Conservation (phyloP, 2,888 invertebrate genomes). For the Xestia rhomboidea region DNA sequence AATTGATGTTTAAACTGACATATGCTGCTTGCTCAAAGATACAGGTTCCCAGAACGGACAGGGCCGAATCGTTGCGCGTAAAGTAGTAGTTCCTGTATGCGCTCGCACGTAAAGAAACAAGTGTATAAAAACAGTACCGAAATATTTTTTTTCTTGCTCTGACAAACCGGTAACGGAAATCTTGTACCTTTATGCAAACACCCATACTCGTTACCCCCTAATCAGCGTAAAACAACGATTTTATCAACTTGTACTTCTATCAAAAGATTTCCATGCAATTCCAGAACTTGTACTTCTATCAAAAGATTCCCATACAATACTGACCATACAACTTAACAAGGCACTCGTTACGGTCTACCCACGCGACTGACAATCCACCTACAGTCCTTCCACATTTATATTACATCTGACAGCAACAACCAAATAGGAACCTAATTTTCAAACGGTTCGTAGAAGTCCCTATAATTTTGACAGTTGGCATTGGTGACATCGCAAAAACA, state of each 20-base stretch:
- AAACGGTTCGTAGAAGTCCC: not conserved
- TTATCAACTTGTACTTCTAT: not conserved
- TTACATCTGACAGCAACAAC: constrained; percentile 1
- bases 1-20: not conserved
- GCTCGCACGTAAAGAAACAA: not conserved
- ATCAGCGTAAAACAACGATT: not conserved
- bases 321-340: constrained; percentile 3
- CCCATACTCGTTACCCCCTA: not conserved
- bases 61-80: not conserved
- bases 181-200: not conserved
- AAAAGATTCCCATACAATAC: not conserved
- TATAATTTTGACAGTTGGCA: not conserved
- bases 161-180: not conserved
- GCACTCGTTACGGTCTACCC: not conserved
- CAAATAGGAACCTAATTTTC: not conserved
- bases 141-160: not conserved
- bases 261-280: not conserved
- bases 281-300: not conserved
- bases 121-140: not conserved
- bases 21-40: not conserved
- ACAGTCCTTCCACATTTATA: not conserved
- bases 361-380: constrained; percentile 43
- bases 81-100: not conserved
- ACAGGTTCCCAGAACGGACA: not conserved
- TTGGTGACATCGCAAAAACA: not conserved